Evolutionary conservation across 2,888 invertebrate species (phyloP), one percentile per base, ranked within the genome.

Genomic region (Pelosia muscerda): DNA sequence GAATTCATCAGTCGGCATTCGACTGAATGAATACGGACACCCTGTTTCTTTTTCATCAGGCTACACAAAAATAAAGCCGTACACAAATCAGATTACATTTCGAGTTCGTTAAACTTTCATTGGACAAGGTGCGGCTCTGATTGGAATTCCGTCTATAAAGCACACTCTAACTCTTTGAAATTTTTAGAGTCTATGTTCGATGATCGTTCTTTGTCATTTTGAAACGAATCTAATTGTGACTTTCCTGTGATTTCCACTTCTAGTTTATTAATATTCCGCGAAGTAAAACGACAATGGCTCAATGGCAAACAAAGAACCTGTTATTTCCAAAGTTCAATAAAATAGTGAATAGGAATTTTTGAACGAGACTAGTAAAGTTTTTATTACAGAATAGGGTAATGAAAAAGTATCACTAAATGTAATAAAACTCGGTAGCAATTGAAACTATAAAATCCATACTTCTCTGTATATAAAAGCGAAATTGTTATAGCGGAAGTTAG

Each of bases 91-190:
- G 85, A 88, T 90, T 89, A 87, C 81, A 86, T 87, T 89, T 90
- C 86, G 76, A 88, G 88, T 90, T 90, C 88, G 90, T 90, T 90
- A 89, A 89, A 89, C 89, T 88, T 89, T 86, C 84, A 89, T 82
- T 77, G 77, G 82, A 78, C 75, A 82, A 83, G 80, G 81, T 81
- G 85, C 79, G 79, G 76, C 69, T 42, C 76, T 86, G 87, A 90
- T 89, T 88, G 88, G 84, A 84, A 89, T 83, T 77, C 83, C 74
- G 77, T 78, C 76, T 82, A 77, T 79, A 81, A 69, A 82, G 79
- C 76, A 61, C 71, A 75, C 59, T 75, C 81, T 83, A 82, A 81
- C 79, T 70, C 75, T 59, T 34, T 25, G 72, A 66, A 55, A 58
- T 74, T 68, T 66, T 66, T 42, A 19, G 55, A 15, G 65, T 61